Conservation (phyloP, 2,888 invertebrate species). For the Synanthedon tipuliformis region DNA sequence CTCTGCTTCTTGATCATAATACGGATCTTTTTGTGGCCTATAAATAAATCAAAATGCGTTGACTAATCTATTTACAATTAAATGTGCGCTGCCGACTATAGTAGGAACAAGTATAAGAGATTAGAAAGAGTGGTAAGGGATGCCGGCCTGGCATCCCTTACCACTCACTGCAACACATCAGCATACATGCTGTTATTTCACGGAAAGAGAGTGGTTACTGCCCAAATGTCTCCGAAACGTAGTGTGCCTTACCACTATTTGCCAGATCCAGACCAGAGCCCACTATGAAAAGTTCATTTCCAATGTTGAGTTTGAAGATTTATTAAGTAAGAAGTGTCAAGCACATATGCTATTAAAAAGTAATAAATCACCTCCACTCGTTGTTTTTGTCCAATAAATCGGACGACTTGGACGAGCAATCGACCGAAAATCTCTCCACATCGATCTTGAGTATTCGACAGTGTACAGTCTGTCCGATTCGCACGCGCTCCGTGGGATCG, state of each 20-base stretch:
- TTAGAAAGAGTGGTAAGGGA: too few species aligned
- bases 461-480: slow-evolving; percentile 84
- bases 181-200: too few species aligned
- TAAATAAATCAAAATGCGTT: slow-evolving; percentile 4
- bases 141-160: too few species aligned
- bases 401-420: slow-evolving; percentile 92
- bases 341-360: not conserved
- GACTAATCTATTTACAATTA: not conserved
- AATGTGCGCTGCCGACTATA: too few species aligned
- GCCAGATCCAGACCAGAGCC: too few species aligned
- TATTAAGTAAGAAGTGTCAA: not conserved
- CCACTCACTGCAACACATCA: too few species aligned
- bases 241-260: too few species aligned
- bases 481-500: slow-evolving; percentile 93
- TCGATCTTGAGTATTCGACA: slow-evolving; percentile 96
- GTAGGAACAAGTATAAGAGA: too few species aligned
- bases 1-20: slow-evolving; percentile 89
- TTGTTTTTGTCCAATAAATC: slow-evolving; percentile 91
- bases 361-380: slow-evolving; percentile 78
- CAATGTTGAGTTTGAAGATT: not conserved
- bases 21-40: slow-evolving; percentile 87
- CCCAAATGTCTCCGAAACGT: too few species aligned
- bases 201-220: too few species aligned
- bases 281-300: too few species aligned
- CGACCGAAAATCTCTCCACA: slow-evolving; percentile 91